A percentile compares a stretch with the other conserved stretches of the same genome.
Evolutionary conservation across 2,797 vertebrate species (phyloP).

Genomic region (Sebastes steindachneri): DNA sequence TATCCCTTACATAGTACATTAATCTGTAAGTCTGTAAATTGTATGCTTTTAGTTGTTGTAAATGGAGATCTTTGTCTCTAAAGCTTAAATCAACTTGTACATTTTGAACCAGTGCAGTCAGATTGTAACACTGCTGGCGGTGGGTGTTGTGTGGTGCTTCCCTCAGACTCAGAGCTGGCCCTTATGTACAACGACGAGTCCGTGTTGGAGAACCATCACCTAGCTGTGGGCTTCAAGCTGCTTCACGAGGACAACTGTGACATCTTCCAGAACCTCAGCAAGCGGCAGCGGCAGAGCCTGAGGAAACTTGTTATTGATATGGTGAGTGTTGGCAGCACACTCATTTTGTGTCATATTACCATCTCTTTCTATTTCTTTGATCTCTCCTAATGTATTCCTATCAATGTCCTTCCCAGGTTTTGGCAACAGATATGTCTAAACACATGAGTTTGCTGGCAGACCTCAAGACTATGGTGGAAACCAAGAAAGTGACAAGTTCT

Average conservation of each 20-base stretch:
- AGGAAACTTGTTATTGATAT: slow-evolving; percentile 96
- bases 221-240: slow-evolving; percentile 96
- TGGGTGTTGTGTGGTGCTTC: slow-evolving; percentile 16
- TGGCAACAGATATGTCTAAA: slow-evolving; percentile 98
- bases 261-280: slow-evolving; percentile 94
- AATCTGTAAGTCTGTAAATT: background rate
- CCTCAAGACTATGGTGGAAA: slow-evolving; percentile 97
- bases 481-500: slow-evolving; percentile 96
- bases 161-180: slow-evolving; percentile 93
- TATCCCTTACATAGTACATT: background rate
- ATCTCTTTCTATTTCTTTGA: background rate
- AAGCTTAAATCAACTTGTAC: background rate
- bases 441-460: slow-evolving; percentile 96
- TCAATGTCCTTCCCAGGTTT: slow-evolving; percentile 80
- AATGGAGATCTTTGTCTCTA: background rate
- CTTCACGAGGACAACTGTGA: slow-evolving; percentile 96
- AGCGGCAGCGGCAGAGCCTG: slow-evolving; percentile 91
- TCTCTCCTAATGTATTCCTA: background rate
- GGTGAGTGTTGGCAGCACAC: slow-evolving; percentile 74
- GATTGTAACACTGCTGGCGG: background rate
- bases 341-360: background rate
- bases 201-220: slow-evolving; percentile 94
- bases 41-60: background rate
- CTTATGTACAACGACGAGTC: slow-evolving; percentile 97
- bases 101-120: background rate